phyloP scores from a whole-genome alignment of 2,797 vertebrate genomes.

The Pangasius djambal region DNA sequence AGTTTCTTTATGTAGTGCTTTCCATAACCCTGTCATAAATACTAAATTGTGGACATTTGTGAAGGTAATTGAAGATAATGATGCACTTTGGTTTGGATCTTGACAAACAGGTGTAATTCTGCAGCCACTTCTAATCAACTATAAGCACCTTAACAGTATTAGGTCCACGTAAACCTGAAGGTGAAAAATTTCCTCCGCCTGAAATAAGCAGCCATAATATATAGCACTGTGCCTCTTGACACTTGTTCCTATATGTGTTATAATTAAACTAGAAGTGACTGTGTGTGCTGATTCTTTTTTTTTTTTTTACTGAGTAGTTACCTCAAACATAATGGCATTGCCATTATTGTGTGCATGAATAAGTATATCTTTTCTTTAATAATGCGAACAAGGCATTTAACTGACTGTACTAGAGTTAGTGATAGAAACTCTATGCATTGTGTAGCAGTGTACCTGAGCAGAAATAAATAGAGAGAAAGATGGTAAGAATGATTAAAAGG shows the following conservation, averaged over 20 bases:
- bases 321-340: neutral
- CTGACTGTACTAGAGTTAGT: neutral
- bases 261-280: neutral
- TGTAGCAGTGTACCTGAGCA: constrained; percentile 65
- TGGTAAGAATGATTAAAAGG: constrained; percentile 41
- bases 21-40: neutral
- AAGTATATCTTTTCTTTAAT: neutral
- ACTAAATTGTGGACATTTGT: neutral
- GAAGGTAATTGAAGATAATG: neutral
- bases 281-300: neutral
- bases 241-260: neutral
- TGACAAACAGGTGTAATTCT: neutral
- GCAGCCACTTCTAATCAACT: neutral
- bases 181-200: neutral
- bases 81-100: neutral
- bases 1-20: neutral
- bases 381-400: neutral
- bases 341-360: neutral
- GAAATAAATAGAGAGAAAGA: constrained; percentile 55
- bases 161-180: neutral
- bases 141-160: neutral
- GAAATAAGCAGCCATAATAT: neutral
- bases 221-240: neutral
- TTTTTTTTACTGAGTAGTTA: neutral
- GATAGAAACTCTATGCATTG: neutral